Evolutionary conservation across 92 coral and sea anemone species (phyloP), one percentile per base, ranked within the genome.

Genomic region (Isaurus tuberculatus): DNA sequence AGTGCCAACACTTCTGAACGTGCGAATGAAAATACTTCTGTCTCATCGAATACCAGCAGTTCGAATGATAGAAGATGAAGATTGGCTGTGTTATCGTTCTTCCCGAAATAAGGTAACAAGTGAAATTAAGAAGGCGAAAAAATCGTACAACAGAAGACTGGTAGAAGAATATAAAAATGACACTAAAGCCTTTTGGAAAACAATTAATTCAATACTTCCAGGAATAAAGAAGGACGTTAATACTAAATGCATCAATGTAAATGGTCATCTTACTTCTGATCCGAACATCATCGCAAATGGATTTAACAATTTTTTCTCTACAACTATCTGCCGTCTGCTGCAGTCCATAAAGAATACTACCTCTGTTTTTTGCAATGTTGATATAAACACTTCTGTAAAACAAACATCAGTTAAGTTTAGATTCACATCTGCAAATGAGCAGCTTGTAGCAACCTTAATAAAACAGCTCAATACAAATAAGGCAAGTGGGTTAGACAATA

Each of bases 51-150:
- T 40, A 9, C 46, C 46, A 40, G 46, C 46, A 40, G 46, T 40
- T 40, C 46, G 46, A 40, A 40, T 40, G 46, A 40, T 40, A 40
- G 46, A 40, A 51, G n/a, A 51, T 51, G 60, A 51, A 51, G 60
- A 51, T 51, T 51, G 60, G 60, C 60, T 51, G 60, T 51, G 60
- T 51, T 51, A 51, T 51, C 60, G 60, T 51, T 51, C 6, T 51
- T 51, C 60, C 60, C 60, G 60, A 51, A 51, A 51, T 51, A 51
- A 51, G 60, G 22, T n/a, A 51, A 51, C 60, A 51, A n/a, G 19
- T 15, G 17, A 51, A 51, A n/a, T 51, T 1, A 51, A 51, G 14
- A 51, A 51, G 19, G 60, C 60, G 60, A 51, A 51, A 16, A 51
- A 15, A 51, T 14, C 60, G 60, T 51, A 51, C 22, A 51, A 51